phyloP scores from a whole-genome alignment of 1,140 invertebrate genomes.

The Penaeus vannamei region DNA sequence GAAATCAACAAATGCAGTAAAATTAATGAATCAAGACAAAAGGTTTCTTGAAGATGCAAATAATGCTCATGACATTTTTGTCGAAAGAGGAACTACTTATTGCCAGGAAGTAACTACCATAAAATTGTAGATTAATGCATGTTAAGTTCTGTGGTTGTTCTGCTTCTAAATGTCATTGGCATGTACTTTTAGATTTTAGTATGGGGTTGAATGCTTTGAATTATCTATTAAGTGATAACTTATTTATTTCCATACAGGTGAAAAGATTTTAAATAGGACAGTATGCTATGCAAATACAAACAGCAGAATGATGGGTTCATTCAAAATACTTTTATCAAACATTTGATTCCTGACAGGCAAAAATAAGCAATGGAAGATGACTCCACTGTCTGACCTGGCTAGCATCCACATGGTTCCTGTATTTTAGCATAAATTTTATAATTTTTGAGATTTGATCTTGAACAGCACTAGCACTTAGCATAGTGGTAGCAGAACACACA shows the following conservation, averaged over 20 bases:
- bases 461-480: too few relatives aligned
- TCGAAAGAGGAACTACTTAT: neutral
- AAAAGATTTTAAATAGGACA: constrained; percentile 1
- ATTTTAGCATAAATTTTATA: too few relatives aligned
- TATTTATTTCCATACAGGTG: constrained; percentile 44
- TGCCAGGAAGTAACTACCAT: constrained; percentile 53
- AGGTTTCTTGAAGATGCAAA: too few relatives aligned
- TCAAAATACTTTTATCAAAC: neutral
- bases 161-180: constrained; percentile 26
- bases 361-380: constrained; percentile 30
- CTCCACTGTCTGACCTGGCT: constrained; percentile 44
- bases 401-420: neutral
- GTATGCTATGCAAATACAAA: neutral
- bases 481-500: too few relatives aligned
- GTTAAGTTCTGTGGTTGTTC: constrained; percentile 37
- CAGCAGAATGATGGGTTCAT: neutral
- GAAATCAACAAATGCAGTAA: too few relatives aligned
- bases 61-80: too few relatives aligned
- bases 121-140: constrained; percentile 49
- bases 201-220: neutral
- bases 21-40: too few relatives aligned
- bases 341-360: constrained; percentile 3
- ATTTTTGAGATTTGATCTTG: too few relatives aligned
- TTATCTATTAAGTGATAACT: neutral
- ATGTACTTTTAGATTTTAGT: neutral